These are phyloP conservation scores for Rhamnusium bicolor DNA, from an alignment of 2,888 invertebrate species.

Conservation along the genomic window DNA sequence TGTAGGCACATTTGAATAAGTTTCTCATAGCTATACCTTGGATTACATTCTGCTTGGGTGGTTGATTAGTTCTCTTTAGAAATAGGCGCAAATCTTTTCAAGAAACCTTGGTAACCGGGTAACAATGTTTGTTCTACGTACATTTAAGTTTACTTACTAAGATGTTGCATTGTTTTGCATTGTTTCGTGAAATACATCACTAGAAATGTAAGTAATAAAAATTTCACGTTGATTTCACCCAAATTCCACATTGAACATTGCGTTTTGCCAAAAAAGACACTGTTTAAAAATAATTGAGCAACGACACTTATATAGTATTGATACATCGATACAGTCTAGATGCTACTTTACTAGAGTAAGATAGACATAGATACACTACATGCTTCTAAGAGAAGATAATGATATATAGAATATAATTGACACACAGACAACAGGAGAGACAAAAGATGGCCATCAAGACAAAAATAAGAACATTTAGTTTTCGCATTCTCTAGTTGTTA, in stretches of 20 bases:
- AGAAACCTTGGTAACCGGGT: conserved; percentile 64
- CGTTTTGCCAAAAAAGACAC: conserved; percentile 71
- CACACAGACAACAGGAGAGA: conserved; percentile 63
- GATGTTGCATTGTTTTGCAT: conserved; percentile 64
- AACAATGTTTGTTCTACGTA: conserved; percentile 54
- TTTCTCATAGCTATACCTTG: not conserved
- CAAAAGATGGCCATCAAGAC: conserved; percentile 46
- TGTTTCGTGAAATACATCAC: conserved; percentile 49
- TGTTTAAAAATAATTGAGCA: conserved; percentile 66
- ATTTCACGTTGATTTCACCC: conserved; percentile 70
- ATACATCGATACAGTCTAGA: conserved; percentile 67
- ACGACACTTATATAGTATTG: conserved; percentile 70
- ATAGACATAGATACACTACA: conserved; percentile 62
- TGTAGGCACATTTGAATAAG: not conserved
- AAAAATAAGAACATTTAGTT: conserved; percentile 16
- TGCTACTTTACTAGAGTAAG: conserved; percentile 56
- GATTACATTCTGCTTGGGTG: not conserved
- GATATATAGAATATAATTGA: conserved; percentile 65
- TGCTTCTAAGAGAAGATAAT: conserved; percentile 61
- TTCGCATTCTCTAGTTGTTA: conserved; percentile 43
- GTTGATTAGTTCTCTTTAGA: conserved; percentile 15
- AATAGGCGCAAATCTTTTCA: conserved; percentile 47
- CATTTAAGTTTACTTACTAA: conserved; percentile 50
- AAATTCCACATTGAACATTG: conserved; percentile 71
- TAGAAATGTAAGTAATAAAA: conserved; percentile 37